These are phyloP conservation scores for Ia io DNA, from an alignment of 2,113 vertebrate species.

Conservation along the genomic window DNA sequence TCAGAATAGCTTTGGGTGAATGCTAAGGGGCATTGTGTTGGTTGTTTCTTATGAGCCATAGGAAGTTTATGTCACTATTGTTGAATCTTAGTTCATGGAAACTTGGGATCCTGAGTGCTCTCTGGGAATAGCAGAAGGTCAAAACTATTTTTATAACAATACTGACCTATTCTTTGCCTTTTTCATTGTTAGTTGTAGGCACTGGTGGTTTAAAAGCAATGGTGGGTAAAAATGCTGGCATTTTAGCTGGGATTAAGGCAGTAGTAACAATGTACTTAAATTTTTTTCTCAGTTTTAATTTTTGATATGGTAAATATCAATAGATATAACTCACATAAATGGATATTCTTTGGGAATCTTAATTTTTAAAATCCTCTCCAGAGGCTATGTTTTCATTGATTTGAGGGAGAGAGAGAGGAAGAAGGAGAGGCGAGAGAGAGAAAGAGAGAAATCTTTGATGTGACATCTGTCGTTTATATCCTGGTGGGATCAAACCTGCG, in stretches of 20 bases:
- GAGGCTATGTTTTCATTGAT: not conserved
- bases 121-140: not conserved
- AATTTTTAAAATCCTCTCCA: not conserved
- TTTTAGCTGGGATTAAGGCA: not conserved
- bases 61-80: not conserved
- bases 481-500: not conserved
- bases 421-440: not conserved
- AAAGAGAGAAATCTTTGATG: not conserved
- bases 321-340: not conserved
- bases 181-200: not conserved
- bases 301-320: not conserved
- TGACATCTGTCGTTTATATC: not conserved
- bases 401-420: not conserved
- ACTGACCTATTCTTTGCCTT: not conserved
- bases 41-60: not conserved
- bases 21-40: not conserved
- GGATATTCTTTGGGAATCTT: not conserved
- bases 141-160: not conserved
- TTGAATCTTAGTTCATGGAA: not conserved
- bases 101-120: not conserved
- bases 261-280: not conserved
- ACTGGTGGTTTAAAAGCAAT: not conserved
- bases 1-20: not conserved
- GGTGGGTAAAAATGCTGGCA: not conserved
- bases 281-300: not conserved